A percentile compares a stretch with the other conserved stretches of the same genome.
phyloP scores from a whole-genome alignment of 1,140 invertebrate species.

The Caerostris darwini region DNA sequence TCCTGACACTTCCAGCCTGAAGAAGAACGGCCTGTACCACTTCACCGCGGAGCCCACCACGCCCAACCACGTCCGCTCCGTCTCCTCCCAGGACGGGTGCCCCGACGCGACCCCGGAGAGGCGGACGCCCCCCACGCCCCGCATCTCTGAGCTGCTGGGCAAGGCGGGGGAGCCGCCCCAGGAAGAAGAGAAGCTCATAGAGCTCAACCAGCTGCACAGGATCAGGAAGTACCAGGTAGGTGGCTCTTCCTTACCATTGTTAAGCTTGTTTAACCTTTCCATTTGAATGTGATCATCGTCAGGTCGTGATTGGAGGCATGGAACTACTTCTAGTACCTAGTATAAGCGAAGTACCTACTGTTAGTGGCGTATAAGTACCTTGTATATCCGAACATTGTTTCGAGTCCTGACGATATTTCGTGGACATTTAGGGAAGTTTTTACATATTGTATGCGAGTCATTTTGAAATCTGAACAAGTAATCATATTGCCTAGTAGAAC shows the following conservation, averaged over 20 bases:
- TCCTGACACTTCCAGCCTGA: slow-evolving; percentile 64
- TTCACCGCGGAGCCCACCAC: slow-evolving; percentile 26
- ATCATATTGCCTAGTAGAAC: too few species aligned
- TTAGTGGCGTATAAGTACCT: too few species aligned
- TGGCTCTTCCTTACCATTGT: background rate
- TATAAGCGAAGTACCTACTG: background rate
- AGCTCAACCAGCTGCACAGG: slow-evolving; percentile 90
- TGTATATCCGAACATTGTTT: too few species aligned
- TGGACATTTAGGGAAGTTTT: too few species aligned
- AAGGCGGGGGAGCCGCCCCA: background rate
- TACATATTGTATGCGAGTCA: too few species aligned
- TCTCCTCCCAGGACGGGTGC: slow-evolving; percentile 62
- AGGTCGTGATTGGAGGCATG: background rate
- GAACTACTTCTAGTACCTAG: background rate
- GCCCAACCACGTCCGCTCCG: slow-evolving; percentile 10
- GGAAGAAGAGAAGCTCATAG: slow-evolving; percentile 36
- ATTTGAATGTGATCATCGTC: background rate
- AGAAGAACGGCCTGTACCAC: slow-evolving; percentile 71
- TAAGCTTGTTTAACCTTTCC: too few species aligned
- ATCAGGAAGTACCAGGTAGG: slow-evolving; percentile 93
- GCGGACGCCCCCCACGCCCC: slow-evolving; percentile 64
- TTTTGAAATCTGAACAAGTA: too few species aligned
- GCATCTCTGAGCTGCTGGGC: slow-evolving; percentile 60
- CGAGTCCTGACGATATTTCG: too few species aligned
- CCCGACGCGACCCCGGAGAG: background rate